Evolutionary conservation across 2,888 invertebrate genomes (phyloP).

Genomic region (Seladonia tumulorum): DNA sequence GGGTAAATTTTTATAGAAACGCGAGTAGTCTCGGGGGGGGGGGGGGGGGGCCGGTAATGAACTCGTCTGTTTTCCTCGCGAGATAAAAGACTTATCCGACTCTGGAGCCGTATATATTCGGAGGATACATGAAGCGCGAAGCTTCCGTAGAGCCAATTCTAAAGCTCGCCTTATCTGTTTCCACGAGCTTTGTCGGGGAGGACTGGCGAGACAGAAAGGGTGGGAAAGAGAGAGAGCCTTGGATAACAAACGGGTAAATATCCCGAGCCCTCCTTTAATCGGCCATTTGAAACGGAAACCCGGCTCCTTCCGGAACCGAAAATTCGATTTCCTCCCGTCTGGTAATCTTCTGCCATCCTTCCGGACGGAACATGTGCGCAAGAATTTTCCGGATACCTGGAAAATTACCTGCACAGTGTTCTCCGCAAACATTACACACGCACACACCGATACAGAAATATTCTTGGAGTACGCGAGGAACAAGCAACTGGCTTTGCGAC

Average conservation of each 20-base stretch:
- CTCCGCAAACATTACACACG: no score
- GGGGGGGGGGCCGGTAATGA: not conserved
- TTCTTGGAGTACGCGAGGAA: no score
- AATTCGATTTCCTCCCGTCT: not conserved
- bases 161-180: slow-evolving; percentile 37
- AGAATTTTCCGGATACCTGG: not conserved
- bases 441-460: no score
- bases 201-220: not conserved
- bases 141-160: slow-evolving; percentile 9
- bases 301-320: not conserved
- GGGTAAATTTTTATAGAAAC: not conserved
- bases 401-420: not conserved
- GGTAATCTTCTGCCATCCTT: not conserved
- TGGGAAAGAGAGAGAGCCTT: no score
- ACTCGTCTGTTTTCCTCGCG: not conserved
- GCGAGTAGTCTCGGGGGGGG: not conserved
- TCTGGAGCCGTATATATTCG: slow-evolving; percentile 25
- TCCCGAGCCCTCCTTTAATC: not conserved
- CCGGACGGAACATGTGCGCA: not conserved
- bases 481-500: no score
- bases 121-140: slow-evolving; percentile 19
- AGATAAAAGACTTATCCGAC: slow-evolving; percentile 49
- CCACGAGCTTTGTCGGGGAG: not conserved
- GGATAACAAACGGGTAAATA: slow-evolving; percentile 5
- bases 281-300: not conserved